Evolutionary conservation across 1,140 invertebrate genomes (phyloP).

Genomic region (Liolophura sinensis): DNA sequence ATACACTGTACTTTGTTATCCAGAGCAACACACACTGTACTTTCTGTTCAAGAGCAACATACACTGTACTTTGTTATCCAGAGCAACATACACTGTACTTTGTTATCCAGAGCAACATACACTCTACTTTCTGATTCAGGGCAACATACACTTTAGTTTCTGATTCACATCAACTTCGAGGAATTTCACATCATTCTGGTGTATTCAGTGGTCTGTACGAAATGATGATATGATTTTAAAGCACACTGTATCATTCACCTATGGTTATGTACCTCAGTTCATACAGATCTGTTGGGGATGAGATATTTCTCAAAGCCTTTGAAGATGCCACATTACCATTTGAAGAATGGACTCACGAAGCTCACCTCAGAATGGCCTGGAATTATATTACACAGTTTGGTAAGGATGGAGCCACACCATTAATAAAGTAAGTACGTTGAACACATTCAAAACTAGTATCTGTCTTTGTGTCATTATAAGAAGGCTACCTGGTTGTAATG

Average conservation of each 20-base stretch:
- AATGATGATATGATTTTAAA: background rate
- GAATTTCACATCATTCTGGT: too few species aligned
- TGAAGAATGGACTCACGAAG: slow-evolving; percentile 55
- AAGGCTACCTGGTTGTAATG: too few species aligned
- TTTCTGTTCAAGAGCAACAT: too few species aligned
- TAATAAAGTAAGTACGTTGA: slow-evolving; percentile 38
- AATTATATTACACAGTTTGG: slow-evolving; percentile 53
- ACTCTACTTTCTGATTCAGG: too few species aligned
- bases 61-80: too few species aligned
- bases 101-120: too few species aligned
- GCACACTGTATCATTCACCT: background rate
- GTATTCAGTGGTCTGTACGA: too few species aligned
- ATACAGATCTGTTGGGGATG: slow-evolving; percentile 53
- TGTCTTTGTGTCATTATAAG: background rate
- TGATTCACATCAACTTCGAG: too few species aligned
- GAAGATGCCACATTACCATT: slow-evolving; percentile 51
- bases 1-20: too few species aligned
- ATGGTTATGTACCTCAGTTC: slow-evolving; percentile 30
- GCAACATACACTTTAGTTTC: too few species aligned
- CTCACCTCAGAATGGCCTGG: slow-evolving; percentile 56
- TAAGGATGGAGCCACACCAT: slow-evolving; percentile 41
- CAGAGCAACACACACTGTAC: too few species aligned
- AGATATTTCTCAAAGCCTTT: slow-evolving; percentile 55
- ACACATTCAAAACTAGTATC: background rate
- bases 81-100: too few species aligned